These are phyloP conservation scores for Tachina grossa DNA, from an alignment of 2,888 invertebrate species.

Conservation along the genomic window DNA sequence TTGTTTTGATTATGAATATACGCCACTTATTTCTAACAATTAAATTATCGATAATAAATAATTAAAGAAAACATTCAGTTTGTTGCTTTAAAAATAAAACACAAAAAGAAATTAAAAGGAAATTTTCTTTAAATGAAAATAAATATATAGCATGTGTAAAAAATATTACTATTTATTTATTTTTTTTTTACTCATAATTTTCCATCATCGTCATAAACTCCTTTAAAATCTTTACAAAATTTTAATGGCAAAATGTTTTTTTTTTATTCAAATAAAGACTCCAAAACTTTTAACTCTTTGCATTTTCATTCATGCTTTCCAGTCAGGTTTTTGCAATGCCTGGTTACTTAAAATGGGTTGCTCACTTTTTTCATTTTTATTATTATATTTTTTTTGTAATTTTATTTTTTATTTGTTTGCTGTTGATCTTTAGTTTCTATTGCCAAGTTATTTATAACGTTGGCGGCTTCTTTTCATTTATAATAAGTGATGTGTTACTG, in stretches of 20 bases:
- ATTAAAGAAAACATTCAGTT: no score
- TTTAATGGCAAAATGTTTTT: constrained; percentile 10
- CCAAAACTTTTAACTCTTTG: not conserved
- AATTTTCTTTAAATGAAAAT: no score
- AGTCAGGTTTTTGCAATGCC: constrained; percentile 9
- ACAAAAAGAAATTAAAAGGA: no score
- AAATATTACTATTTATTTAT: no score
- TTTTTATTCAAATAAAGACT: not conserved
- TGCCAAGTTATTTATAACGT: constrained; percentile 64
- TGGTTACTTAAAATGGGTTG: constrained; percentile 45
- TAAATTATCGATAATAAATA: no score
- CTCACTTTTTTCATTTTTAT: not conserved
- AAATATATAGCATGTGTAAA: no score
- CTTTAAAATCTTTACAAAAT: not conserved
- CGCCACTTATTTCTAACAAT: no score
- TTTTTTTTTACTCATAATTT: no score
- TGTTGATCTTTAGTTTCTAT: constrained; percentile 26
- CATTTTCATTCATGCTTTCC: constrained; percentile 29
- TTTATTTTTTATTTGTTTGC: not conserved
- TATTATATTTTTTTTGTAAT: not conserved
- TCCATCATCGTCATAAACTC: not conserved
- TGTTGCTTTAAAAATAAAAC: no score
- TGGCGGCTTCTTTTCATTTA: constrained; percentile 68
- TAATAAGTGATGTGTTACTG: constrained; percentile 71
- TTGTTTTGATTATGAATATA: no score